Evolutionary conservation across 2,888 invertebrate genomes (phyloP), one percentile per base, ranked within the genome.

Genomic region (Leptinotarsa haldemani): DNA sequence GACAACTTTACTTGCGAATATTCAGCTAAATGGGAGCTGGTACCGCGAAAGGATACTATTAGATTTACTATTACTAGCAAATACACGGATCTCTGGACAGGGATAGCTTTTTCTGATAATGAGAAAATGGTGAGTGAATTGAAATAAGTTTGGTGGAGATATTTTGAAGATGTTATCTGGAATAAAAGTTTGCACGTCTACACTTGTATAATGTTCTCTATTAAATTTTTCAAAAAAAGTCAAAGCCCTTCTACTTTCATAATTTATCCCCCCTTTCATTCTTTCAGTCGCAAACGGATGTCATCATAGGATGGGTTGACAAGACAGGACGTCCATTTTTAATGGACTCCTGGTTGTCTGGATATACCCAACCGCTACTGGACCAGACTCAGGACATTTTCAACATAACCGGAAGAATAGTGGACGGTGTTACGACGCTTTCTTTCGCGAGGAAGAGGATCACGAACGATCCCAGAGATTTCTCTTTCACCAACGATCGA

Each of bases 271-370:
- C 22, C 12, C 9, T 40, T 30, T 58, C 52, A 64, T 69, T 71
- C 66, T 85, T 85, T 25, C 86, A 94, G 94, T 92, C 94, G 0
- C 94, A 96, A 88, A 94, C 96, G 0, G 97, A 97, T 85, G 94
- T 95, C 0, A 91, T 97, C 25, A 89, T 97, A 22, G 97, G 97
- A 1, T 96, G 96, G 95, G 93, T 97, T 40, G 96, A 96, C 85
- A 90, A 92, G 68, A 91, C 90, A 0, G 94, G 94, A 0, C 89
- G 95, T 0, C 93, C 94, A 1, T 95, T 96, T 88, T 86, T 97
- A 25, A 95, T 95, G 94, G 97, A 97, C 86, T 94, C 95, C 0
- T 97, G 94, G 94, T 92, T 96, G 73, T 89, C 89, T 71, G 95
- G 95, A 0, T 96, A 96, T 88, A 91, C 91, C 2, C 90, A 93